Evolutionary conservation across 1,140 invertebrate genomes (phyloP).

Genomic region (Aphelenchoides besseyi): DNA sequence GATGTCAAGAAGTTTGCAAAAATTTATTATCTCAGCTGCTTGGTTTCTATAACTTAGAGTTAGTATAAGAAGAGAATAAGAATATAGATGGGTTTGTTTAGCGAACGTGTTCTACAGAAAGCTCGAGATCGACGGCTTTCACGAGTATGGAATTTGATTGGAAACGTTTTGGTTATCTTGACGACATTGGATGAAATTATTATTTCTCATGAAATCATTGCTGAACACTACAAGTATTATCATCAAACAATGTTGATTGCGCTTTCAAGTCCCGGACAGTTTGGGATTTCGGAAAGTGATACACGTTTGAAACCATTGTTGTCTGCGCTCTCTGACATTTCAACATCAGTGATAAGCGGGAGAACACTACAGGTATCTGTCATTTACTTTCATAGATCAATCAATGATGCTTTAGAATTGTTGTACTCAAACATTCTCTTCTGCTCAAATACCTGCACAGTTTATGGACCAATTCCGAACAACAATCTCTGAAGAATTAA

Average conservation of each 20-base stretch:
- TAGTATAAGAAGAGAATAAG: conserved; percentile 24
- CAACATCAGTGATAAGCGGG: background rate
- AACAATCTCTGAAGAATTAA: conserved; percentile 67
- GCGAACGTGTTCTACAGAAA: background rate
- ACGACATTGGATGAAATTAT: conserved; percentile 74
- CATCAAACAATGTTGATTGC: conserved; percentile 71
- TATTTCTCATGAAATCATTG: conserved; percentile 67
- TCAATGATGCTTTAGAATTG: conserved; percentile 27
- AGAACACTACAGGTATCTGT: background rate
- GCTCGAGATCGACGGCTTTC: conserved; percentile 24
- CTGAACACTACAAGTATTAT: conserved; percentile 73
- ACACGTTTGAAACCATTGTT: background rate
- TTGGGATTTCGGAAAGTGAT: conserved; percentile 47
- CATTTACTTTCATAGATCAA: background rate
- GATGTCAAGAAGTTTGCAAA: conserved; percentile 70
- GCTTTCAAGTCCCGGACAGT: conserved; percentile 70
- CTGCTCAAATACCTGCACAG: conserved; percentile 25
- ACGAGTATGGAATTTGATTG: conserved; percentile 47
- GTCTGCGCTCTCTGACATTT: background rate
- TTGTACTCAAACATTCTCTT: conserved; percentile 35
- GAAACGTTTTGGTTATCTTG: conserved; percentile 71
- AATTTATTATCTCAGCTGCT: conserved; percentile 72
- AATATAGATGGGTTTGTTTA: conserved; percentile 58
- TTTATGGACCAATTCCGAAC: conserved; percentile 68
- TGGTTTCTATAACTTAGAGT: conserved; percentile 65